Percentiles rank a stretch among this genome's conserved stretches.
phyloP scores from a whole-genome alignment of 2,113 vertebrate genomes.

The Gallinago undulata region DNA sequence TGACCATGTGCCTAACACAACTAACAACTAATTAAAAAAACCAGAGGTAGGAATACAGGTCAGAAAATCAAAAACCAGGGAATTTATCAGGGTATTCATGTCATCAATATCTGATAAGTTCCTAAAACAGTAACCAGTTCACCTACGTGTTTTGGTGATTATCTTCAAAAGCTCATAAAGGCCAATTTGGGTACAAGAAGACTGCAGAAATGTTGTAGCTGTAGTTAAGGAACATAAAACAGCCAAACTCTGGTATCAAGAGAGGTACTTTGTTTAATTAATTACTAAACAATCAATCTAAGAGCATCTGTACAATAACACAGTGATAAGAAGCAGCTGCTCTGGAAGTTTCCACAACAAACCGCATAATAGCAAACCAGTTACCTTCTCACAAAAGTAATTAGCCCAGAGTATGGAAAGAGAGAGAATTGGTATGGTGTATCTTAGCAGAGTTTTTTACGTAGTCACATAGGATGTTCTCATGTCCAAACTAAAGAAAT shows the following conservation, averaged over 20 bases:
- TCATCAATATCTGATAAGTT: neutral
- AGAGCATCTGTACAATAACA: neutral
- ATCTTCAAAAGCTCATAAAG: neutral
- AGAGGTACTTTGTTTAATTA: neutral
- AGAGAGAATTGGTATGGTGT: neutral
- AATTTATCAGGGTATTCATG: neutral
- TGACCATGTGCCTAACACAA: neutral
- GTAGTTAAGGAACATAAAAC: neutral
- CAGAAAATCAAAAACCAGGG: neutral
- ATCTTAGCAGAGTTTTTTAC: neutral
- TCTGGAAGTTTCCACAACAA: neutral
- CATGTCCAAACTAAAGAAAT: neutral
- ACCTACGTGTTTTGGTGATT: neutral
- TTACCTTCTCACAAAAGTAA: neutral
- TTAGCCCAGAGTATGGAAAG: neutral
- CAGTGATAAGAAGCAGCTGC: neutral
- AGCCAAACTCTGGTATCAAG: neutral
- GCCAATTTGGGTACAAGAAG: neutral
- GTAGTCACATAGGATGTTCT: neutral
- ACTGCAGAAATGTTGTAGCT: neutral
- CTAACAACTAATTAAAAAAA: neutral
- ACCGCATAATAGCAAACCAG: neutral
- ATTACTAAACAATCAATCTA: neutral
- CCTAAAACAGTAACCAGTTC: neutral
- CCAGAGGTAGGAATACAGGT: neutral